Base-by-base conservation (phyloP, 2,113 vertebrate genomes). In the Hippopotamus amphibius region DNA sequence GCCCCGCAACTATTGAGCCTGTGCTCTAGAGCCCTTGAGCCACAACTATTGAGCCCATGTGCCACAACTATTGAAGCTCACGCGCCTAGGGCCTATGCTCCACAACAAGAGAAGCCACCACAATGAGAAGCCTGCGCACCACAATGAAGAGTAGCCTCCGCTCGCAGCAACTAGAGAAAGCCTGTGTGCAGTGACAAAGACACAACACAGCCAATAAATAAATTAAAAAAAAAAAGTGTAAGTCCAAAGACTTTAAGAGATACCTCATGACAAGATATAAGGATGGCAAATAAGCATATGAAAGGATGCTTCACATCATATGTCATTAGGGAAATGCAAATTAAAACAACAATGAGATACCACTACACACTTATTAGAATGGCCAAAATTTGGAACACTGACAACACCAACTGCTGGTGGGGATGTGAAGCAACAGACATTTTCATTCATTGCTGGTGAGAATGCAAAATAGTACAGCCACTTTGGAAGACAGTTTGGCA, bases 401-500 rank as follows among this genome's bases (percentile, higher is more conserved):
- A 82, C 43, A 86, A 85, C 33, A 91, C n/a, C 43, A 43, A 63
- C 11, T 50, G 66, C 12, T 24, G 7, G 15, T 14, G 8, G 33
- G 84, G 14, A 43, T 43, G 2, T 28, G 26, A 86, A 68, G 11
- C 33, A 28, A 59, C 8, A 43, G n/a, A 22, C 82, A 77, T 11
- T 83, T 50, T 92, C 46, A 24, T 72, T 57, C 37, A 37, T 11
- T 87, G 68, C 55, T 65, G 37, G 37, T 81, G 46, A 48, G 46
- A 30, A 81, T 48, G 19, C 28, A 81, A 92, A 87, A 37, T 63
- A 53, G 41, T n/a, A 83, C 2, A 82, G 9, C 30, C 13, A 93
- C 48, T 82, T 88, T 74, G 66, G 66, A 88, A 92, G 48, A 81
- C 48, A 90, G 68, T 83, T 95, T 86, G 76, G 89, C 68, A 46